Evolutionary conservation across 1,140 invertebrate genomes (phyloP), one percentile per base, ranked within the genome.

Genomic region (Drosophila ercepeae): DNA sequence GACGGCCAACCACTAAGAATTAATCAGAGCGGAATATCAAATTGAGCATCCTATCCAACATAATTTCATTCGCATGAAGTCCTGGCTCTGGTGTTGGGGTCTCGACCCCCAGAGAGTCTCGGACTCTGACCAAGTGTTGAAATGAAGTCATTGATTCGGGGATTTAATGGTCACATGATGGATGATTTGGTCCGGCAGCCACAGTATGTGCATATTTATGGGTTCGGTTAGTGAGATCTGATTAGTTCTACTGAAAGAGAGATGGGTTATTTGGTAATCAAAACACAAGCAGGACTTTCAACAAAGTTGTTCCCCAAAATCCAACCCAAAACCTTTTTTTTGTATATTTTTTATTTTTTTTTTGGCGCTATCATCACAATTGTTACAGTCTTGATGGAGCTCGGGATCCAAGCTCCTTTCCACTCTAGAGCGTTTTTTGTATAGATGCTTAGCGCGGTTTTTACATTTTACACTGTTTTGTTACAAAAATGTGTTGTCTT

Each of bases 1-100:
- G 60, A 63, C 55, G 42, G 70, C 57, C 57, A 50, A 72, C 69
- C 71, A 55, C 58, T 72, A 73, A 53, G 46, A 64, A 72, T 73
- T 73, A 73, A 51, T 54, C 23, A 57, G 61, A 53, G 61, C 64
- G 27, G 64, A 68, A 67, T 68, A 68, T 68, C 64, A 68, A 68
- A 68, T 68, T 68, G 64, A 68, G 64, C 64, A 53, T 53, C 60
- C 61, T 67, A 68, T 53, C 60, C 61, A 53, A 68, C 63, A 68
- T 45, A 67, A 68, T 53, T 68, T 67, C 64, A 67, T 67, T 68
- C 51, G 14, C 19, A 45, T 55, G 29, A 27, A 44, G 36, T 16
- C 45, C 23, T 13, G 8, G 8, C n/a, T 14, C 19, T n/a, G n/a
- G n/a, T n/a, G n/a, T n/a, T 6, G 5, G 23, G 1, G 13, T 13